phyloP scores from a whole-genome alignment of 2,113 vertebrate genomes.

The Platichthys stellatus region DNA sequence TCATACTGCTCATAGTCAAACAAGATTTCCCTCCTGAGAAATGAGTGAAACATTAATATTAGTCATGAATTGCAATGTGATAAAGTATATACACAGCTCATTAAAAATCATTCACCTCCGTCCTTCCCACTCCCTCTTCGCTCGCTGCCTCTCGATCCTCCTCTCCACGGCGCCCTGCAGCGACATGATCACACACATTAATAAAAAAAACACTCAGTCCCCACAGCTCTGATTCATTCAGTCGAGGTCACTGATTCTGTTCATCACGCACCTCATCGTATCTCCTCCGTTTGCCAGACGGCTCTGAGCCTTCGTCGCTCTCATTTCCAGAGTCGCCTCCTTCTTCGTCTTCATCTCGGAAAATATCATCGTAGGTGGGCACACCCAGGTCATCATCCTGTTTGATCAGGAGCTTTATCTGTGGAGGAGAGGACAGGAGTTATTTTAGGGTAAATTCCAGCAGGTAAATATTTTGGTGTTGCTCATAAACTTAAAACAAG shows the following conservation, averaged over 20 bases:
- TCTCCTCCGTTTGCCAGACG: constrained; percentile 91
- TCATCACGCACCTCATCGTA: constrained; percentile 86
- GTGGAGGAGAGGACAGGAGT: neutral
- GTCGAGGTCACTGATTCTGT: neutral
- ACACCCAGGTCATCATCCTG: constrained; percentile 92
- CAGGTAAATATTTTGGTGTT: neutral
- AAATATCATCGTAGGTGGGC: constrained; percentile 95
- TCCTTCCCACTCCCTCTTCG: constrained; percentile 91
- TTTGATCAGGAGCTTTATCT: constrained; percentile 96
- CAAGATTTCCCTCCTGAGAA: constrained; percentile 91
- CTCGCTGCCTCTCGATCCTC: constrained; percentile 86
- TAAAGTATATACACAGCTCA: neutral
- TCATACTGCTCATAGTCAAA: constrained; percentile 99
- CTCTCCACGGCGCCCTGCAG: constrained; percentile 87
- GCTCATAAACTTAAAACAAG: neutral
- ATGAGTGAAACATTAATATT: constrained; percentile 11
- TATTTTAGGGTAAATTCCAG: neutral
- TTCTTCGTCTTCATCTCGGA: constrained; percentile 89
- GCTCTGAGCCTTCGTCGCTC: constrained; percentile 86
- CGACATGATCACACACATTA: neutral
- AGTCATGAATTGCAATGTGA: neutral
- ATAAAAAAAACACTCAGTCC: neutral
- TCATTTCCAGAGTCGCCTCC: constrained; percentile 88
- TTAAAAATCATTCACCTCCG: constrained; percentile 82
- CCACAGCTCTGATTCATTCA: neutral